phyloP scores from a whole-genome alignment of 92 coral and sea anemone species.

The Scolanthus callimorphus region DNA sequence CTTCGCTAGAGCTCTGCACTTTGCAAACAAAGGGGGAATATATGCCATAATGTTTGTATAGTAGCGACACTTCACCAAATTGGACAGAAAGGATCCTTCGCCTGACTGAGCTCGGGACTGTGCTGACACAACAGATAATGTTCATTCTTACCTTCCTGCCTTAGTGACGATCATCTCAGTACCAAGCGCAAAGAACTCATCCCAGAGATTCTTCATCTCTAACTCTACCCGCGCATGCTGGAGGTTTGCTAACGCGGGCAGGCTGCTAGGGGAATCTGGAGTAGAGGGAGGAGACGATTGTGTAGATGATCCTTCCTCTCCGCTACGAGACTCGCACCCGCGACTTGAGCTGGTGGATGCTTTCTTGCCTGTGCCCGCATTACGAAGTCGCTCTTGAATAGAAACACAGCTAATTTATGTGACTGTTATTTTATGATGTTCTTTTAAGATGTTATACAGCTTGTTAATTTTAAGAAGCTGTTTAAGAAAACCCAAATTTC shows the following conservation, averaged over 20 bases:
- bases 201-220: slow-evolving; percentile 98
- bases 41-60: too few species aligned
- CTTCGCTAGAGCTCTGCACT: too few species aligned
- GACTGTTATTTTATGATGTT: too few species aligned
- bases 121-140: too few species aligned
- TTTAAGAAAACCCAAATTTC: too few species aligned
- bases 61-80: too few species aligned
- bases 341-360: slow-evolving; percentile 32
- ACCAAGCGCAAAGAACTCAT: slow-evolving; percentile 89
- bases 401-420: too few species aligned
- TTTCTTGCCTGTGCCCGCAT: slow-evolving; percentile 96
- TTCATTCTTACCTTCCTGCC: slow-evolving; percentile 98
- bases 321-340: slow-evolving; percentile 17
- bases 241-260: slow-evolving; percentile 60
- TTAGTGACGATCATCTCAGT: slow-evolving; percentile 99
- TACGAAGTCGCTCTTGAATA: slow-evolving; percentile 87
- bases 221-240: slow-evolving; percentile 85
- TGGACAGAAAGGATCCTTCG: too few species aligned
- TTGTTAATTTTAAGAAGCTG: too few species aligned
- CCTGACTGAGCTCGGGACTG: too few species aligned
- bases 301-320: slow-evolving; percentile 17
- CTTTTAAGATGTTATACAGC: too few species aligned
- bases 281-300: slow-evolving; percentile 6
- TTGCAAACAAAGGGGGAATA: too few species aligned
- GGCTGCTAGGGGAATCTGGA: slow-evolving; percentile 39